Percentiles rank a stretch among this genome's conserved stretches.
phyloP scores from a whole-genome alignment of 2,113 vertebrate species.

The Pao palembangensis region DNA sequence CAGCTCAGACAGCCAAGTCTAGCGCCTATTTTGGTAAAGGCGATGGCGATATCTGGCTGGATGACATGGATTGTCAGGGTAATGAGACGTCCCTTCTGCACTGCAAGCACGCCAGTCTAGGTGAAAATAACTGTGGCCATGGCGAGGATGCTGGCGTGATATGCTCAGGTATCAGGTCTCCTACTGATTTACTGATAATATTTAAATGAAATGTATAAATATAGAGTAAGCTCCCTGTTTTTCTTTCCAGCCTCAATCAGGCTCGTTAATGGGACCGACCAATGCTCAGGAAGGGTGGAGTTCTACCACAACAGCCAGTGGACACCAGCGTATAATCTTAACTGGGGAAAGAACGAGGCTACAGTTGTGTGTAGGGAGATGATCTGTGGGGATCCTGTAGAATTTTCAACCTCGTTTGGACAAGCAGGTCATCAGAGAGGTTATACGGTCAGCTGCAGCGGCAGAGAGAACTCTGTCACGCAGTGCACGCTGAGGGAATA shows the following conservation, averaged over 20 bases:
- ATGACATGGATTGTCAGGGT: constrained; percentile 49
- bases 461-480: constrained; percentile 45
- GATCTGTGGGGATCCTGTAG: constrained; percentile 58
- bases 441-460: constrained; percentile 27
- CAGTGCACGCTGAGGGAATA: constrained; percentile 39
- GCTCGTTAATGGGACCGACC: constrained; percentile 35
- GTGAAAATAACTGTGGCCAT: constrained; percentile 50
- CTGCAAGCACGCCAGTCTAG: constrained; percentile 32
- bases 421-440: not conserved
- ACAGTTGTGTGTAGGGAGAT: constrained; percentile 60
- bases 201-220: not conserved
- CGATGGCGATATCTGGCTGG: constrained; percentile 41
- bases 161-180: constrained; percentile 62
- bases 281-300: constrained; percentile 64
- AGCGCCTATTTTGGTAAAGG: constrained; percentile 54
- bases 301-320: constrained; percentile 27
- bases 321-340: constrained; percentile 18
- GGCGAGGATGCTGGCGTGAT: constrained; percentile 64
- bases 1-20: constrained; percentile 25
- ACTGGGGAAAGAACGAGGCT: constrained; percentile 58
- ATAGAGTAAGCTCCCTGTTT: not conserved
- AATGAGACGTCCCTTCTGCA: constrained; percentile 42
- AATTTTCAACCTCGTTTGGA: constrained; percentile 13
- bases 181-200: not conserved
- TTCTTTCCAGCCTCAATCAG: constrained; percentile 39